A percentile compares a stretch with the other conserved stretches of the same genome.
Evolutionary conservation across 2,797 vertebrate genomes (phyloP).

Genomic region (Tympanoctomys barrerae): DNA sequence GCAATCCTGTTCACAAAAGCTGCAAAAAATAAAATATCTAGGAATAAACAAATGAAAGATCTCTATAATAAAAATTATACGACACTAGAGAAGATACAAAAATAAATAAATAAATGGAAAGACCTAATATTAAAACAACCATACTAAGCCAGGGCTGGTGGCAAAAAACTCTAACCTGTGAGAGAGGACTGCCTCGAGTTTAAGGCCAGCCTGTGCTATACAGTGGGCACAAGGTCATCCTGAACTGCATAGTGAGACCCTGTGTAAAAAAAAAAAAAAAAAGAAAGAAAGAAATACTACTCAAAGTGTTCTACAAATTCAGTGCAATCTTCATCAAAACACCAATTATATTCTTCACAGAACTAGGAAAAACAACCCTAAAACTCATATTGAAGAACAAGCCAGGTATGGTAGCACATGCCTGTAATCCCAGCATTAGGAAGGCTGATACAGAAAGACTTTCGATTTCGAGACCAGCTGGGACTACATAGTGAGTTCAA

Average conservation of each 20-base stretch:
- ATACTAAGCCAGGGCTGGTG: background rate
- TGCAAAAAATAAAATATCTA: background rate
- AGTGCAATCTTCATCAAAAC: too few species aligned
- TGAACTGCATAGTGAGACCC: background rate
- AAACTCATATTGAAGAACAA: too few species aligned
- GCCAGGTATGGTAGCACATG: too few species aligned
- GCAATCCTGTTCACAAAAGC: background rate
- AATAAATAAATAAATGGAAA: background rate
- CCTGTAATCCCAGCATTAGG: too few species aligned
- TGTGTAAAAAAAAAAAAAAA: background rate
- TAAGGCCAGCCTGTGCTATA: background rate
- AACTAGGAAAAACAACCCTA: too few species aligned
- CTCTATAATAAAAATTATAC: background rate
- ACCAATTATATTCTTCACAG: too few species aligned
- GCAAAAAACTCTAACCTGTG: background rate
- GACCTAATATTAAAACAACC: background rate
- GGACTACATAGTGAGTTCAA: background rate
- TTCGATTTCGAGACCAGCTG: background rate
- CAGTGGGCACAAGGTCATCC: background rate
- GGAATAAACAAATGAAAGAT: background rate
- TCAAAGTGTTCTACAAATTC: too few species aligned
- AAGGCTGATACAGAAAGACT: too few species aligned
- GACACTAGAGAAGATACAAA: background rate
- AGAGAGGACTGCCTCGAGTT: too few species aligned
- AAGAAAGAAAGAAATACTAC: background rate